These are phyloP conservation scores for Sebastes schlegelii DNA, from an alignment of 2,113 vertebrate genomes.

Conservation along the genomic window DNA sequence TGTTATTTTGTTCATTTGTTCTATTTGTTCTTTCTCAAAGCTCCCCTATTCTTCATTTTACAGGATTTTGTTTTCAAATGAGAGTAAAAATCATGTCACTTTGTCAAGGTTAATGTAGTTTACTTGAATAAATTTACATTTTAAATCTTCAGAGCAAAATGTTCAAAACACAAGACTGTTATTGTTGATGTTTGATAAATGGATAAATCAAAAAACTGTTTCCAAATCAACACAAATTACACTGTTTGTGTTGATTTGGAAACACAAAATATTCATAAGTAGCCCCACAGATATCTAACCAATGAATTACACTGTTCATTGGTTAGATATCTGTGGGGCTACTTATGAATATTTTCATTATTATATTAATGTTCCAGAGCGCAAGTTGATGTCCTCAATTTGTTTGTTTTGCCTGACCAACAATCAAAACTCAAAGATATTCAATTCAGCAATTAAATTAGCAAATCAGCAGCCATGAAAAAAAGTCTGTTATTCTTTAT, in stretches of 20 bases:
- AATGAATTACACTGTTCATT: background rate
- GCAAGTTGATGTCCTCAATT: background rate
- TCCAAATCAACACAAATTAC: background rate
- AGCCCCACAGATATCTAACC: too few relatives aligned
- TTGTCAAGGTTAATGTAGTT: background rate
- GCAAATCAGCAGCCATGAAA: too few relatives aligned
- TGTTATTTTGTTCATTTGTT: background rate
- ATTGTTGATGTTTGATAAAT: background rate
- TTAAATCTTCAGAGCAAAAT: background rate
- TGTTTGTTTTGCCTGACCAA: too few relatives aligned
- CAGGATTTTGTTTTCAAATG: background rate
- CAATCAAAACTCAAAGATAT: too few relatives aligned
- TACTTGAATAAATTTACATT: background rate
- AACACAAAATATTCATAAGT: too few relatives aligned
- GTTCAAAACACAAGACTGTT: background rate
- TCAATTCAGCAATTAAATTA: too few relatives aligned
- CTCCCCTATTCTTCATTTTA: background rate
- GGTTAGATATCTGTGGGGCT: background rate
- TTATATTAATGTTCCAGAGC: background rate
- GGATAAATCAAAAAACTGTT: background rate
- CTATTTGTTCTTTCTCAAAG: background rate
- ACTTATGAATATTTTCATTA: background rate
- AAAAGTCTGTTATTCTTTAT: background rate
- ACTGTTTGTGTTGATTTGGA: too few relatives aligned
- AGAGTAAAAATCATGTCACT: background rate